Base-by-base conservation (phyloP, 2,113 vertebrate species). In the Helogale parvula region DNA sequence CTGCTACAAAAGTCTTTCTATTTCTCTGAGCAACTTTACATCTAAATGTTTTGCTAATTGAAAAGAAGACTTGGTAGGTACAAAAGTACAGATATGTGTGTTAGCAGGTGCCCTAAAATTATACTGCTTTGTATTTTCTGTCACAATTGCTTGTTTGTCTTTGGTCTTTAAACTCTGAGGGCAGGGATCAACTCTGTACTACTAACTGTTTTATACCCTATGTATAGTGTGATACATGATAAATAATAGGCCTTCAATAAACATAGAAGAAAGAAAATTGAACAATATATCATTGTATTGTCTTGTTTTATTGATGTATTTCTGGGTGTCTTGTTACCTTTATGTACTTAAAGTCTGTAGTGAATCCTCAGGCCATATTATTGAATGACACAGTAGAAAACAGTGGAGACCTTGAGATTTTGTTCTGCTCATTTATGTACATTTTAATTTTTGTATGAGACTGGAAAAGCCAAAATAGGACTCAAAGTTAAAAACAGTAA, bases 241-340 rank as follows among this genome's bases (percentile, higher is more conserved):
- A 86, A 88, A 57, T 82, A 91, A 86, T 60, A 71, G 7, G 19
- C 2, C 31, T 88, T 93, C 33, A 98, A 96, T 97, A 95, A 97
- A 97, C 90, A 13, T 77, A 50, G 80, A 80, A 93, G 41, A 94
- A 90, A 91, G 76, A 85, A 89, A 45, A 45, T 69, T 72, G 17
- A 60, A 19, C 50, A 63, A 52, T 68, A 25, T 6, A 8, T 87
- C 2, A 16, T 81, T 63, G 47, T 90, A 31, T 11, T 93, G 57
- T 71, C 45, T 76, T 87, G 17, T 90, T 94, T 93, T 76, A 76
- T 79, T 93, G 63, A n/a, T 80, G 14, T 31, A 1, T 77, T 92
- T 94, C 52, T 23, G 10, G 25, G 92, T 66, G 4, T 81, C 11
- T 66, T 68, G 13, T 57, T 54, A 23, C 68, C 4, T 92, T n/a